phyloP scores from a whole-genome alignment of 2,797 vertebrate genomes.

The Rhinogobio ventralis region DNA sequence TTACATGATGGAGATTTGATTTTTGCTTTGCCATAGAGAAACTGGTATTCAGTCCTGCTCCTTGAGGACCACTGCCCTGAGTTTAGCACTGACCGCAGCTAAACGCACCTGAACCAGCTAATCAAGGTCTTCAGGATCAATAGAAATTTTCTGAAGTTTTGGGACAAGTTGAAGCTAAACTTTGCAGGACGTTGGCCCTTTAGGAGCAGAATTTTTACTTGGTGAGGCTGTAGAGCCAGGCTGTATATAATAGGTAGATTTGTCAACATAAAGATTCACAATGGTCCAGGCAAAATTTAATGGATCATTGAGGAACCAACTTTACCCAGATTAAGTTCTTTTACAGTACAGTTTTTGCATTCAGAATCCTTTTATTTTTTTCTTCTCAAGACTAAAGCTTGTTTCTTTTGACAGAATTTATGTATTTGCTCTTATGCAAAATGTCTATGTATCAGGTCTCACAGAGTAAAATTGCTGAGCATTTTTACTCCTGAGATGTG shows the following conservation, averaged over 20 bases:
- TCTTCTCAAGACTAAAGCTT: background rate
- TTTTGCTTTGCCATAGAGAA: background rate
- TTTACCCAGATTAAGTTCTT: background rate
- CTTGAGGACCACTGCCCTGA: background rate
- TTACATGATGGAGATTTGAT: slow-evolving; percentile 48
- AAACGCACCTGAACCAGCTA: background rate
- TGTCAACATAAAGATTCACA: background rate
- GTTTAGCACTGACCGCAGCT: background rate
- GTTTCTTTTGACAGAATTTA: background rate
- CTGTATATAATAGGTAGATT: background rate
- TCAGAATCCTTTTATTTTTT: background rate
- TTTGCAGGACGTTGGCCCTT: background rate
- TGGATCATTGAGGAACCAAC: background rate
- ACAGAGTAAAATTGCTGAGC: background rate
- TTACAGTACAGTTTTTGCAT: background rate
- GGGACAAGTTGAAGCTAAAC: background rate
- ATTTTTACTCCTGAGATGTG: background rate
- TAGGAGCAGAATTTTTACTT: background rate
- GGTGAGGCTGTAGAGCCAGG: background rate
- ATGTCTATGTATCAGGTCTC: background rate
- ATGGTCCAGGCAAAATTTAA: background rate
- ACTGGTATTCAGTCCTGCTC: background rate
- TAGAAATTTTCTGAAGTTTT: background rate
- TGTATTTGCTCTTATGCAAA: slow-evolving; percentile 3
- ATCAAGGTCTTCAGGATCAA: too few species aligned